Percentiles rank a stretch among this genome's conserved stretches.
These are phyloP conservation scores for Empis stercorea DNA, from an alignment of 2,888 invertebrate species.

Conservation along the genomic window DNA sequence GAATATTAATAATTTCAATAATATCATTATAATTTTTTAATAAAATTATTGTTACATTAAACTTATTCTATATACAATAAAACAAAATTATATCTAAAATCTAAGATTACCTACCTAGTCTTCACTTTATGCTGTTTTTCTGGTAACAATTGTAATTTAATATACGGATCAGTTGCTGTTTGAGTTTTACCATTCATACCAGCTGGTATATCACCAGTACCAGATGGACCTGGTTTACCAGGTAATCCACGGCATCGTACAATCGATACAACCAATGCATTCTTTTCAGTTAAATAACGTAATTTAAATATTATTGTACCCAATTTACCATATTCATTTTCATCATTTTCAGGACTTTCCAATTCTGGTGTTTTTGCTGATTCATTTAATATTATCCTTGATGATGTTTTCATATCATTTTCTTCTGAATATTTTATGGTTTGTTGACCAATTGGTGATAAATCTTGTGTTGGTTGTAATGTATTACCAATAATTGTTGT, in stretches of 20 bases:
- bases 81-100: no score
- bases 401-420: constrained; percentile 27
- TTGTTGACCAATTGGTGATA: constrained; percentile 8
- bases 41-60: no score
- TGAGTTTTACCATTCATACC: constrained; percentile 36
- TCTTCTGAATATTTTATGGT: constrained; percentile 32
- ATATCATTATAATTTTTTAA: no score
- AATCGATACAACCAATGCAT: constrained; percentile 82
- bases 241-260: constrained; percentile 82
- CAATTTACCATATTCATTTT: constrained; percentile 52
- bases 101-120: constrained; percentile 57
- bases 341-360: constrained; percentile 27
- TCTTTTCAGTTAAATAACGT: constrained; percentile 80
- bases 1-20: no score
- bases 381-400: constrained; percentile 10
- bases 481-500: not conserved
- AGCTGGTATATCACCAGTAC: constrained; percentile 45
- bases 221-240: constrained; percentile 30
- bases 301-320: constrained; percentile 84
- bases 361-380: constrained; percentile 11
- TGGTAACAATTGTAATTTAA: constrained; percentile 91
- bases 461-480: not conserved
- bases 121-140: constrained; percentile 97
- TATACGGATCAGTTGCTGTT: constrained; percentile 72
- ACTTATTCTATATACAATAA: no score